Evolutionary conservation across 2,888 invertebrate genomes (phyloP), one percentile per base, ranked within the genome.

Genomic region (Agrochola lota): DNA sequence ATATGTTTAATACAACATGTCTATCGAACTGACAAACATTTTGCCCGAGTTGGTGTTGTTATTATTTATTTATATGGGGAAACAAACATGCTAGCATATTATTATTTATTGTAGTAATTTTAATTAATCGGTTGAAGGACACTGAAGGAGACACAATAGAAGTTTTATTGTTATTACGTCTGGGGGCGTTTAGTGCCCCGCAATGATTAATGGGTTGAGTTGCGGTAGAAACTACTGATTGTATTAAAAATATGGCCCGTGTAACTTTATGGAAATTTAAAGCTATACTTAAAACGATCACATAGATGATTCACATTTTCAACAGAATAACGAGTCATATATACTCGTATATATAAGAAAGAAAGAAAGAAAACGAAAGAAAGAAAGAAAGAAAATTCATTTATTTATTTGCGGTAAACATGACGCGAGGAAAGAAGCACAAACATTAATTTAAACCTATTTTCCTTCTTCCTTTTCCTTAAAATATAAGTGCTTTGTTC

Each of bases 1-100:
- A 71, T 74, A 71, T 71, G 62, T 81, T 74, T 64, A 73, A 57
- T 30, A 68, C 59, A 62, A 72, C 59, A 52, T 85, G 82, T 75
- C 81, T 68, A 68, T 81, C 70, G 72, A 74, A 69, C 77, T 72
- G 69, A 62, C 46, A 66, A 66, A 71, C 26, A 70, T 71, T 60
- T 71, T 71, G 17, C 49, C 49, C 20, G 52, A 52, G 20, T 52
- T 20, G 52, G 11, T 74, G 63, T 43, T 71, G 59, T 62, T 82
- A 55, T 68, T 79, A 79, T 60, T 43, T 43, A 77, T 78, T 80
- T 80, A 80, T 3, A 20, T 26, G 15, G 55, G 20, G 12, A 35
- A 67, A 49, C 20, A 49, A 63, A 83, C n/a, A 49, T 55, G 26
- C 9, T 20, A 20, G 12, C 52, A n/a, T 64, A 23, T 71, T 2